These are phyloP conservation scores for Plagodis pulveraria DNA, from an alignment of 2,888 invertebrate species.

Conservation along the genomic window DNA sequence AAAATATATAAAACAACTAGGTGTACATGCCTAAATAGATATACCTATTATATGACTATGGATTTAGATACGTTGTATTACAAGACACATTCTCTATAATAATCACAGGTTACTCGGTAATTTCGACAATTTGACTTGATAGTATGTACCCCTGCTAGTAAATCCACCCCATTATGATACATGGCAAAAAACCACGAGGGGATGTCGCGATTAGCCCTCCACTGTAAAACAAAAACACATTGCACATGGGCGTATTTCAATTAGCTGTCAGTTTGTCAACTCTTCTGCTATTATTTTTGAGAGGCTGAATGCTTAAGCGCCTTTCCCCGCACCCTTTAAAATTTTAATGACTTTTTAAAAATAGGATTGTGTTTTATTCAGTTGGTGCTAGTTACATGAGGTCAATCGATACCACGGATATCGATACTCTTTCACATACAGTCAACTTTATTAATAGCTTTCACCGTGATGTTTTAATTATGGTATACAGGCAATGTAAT, in stretches of 20 bases:
- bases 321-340: constrained; percentile 19
- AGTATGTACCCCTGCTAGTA: constrained; percentile 47
- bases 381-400: not conserved
- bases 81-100: constrained; percentile 31
- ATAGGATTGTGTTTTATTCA: constrained; percentile 27
- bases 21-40: too few species aligned
- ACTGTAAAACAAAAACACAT: constrained; percentile 73
- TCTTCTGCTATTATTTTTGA: constrained; percentile 63
- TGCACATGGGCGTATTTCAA: constrained; percentile 81
- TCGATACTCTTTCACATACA: constrained; percentile 4
- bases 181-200: constrained; percentile 63
- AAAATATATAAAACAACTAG: too few species aligned
- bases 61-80: too few species aligned
- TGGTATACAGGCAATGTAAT: too few species aligned
- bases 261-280: constrained; percentile 83
- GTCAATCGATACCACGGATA: constrained; percentile 7
- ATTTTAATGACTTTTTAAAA: constrained; percentile 40
- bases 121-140: constrained; percentile 47
- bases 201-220: constrained; percentile 78
- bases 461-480: not conserved
- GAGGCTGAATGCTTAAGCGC: constrained; percentile 45
- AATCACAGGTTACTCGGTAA: constrained; percentile 42
- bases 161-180: constrained; percentile 64
- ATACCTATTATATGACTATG: too few species aligned
- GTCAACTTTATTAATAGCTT: not conserved